A percentile compares a stretch with the other conserved stretches of the same genome.
Evolutionary conservation across 2,888 invertebrate genomes (phyloP).

Genomic region (Hesperia comma): DNA sequence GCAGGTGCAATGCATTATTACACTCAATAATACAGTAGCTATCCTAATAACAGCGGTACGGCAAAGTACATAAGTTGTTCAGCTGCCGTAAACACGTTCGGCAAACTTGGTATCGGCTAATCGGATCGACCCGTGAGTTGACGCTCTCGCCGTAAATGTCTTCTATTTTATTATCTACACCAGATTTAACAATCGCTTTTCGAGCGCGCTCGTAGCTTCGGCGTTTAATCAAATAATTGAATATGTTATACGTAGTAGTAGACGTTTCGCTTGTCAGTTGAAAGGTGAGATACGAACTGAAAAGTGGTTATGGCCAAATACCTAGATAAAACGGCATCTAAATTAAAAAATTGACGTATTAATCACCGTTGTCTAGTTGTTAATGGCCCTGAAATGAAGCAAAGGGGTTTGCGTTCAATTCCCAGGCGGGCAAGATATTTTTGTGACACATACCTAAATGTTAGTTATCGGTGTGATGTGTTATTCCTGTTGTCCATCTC

Average conservation of each 20-base stretch:
- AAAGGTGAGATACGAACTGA: no score
- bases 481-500: no score
- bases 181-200: slow-evolving; percentile 22
- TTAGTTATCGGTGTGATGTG: no score
- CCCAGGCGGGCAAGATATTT: no score
- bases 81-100: slow-evolving; percentile 65
- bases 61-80: slow-evolving; percentile 55
- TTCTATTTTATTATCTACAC: slow-evolving; percentile 29
- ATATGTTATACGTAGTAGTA: neutral
- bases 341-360: no score
- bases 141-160: slow-evolving; percentile 48
- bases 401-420: no score
- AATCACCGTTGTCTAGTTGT: no score
- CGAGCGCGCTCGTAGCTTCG: neutral
- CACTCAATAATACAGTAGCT: slow-evolving; percentile 7
- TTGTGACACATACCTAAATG: no score
- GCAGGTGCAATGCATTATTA: neutral
- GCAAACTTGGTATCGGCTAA: slow-evolving; percentile 67
- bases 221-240: neutral
- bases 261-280: no score
- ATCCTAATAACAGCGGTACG: slow-evolving; percentile 20
- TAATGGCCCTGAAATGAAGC: no score
- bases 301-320: no score
- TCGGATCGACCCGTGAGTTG: slow-evolving; percentile 73
- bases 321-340: no score